A percentile compares a stretch with the other conserved stretches of the same genome.
phyloP scores from a whole-genome alignment of 2,888 invertebrate species.

The Perizoma affinitatum region DNA sequence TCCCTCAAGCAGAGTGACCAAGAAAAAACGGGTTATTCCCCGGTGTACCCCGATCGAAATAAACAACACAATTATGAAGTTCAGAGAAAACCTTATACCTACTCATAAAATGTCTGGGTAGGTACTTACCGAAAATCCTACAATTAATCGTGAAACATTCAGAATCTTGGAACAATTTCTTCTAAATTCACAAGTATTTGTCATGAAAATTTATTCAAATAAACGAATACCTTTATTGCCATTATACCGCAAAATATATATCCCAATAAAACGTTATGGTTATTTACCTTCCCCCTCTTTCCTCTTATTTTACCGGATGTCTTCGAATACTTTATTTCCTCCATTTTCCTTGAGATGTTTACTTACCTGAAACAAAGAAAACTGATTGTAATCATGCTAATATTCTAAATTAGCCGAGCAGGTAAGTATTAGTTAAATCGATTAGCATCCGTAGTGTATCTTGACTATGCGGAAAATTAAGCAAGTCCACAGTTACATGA shows the following conservation, averaged over 20 bases:
- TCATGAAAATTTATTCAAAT: conserved; percentile 3
- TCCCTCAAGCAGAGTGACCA: no score
- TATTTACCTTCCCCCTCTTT: conserved; percentile 21
- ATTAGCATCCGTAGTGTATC: no score
- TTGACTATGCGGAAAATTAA: no score
- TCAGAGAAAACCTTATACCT: no score
- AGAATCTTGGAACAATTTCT: neutral
- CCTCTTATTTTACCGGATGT: conserved; percentile 18
- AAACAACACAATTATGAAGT: no score
- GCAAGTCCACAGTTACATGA: no score
- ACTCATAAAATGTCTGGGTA: no score
- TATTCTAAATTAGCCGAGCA: neutral
- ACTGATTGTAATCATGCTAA: conserved; percentile 28
- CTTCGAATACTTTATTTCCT: conserved; percentile 17
- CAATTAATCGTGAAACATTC: neutral
- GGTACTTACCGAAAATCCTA: neutral
- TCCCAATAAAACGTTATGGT: conserved; percentile 18
- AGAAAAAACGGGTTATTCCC: no score
- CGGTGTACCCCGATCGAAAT: no score
- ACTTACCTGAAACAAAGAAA: conserved; percentile 39
- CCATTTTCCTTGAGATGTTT: conserved; percentile 23
- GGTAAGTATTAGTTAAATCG: no score
- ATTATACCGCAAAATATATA: conserved; percentile 20
- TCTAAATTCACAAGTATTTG: neutral
- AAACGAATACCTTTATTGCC: conserved; percentile 2